Conservation (phyloP, 1,140 invertebrate species). For the Pentalonia nigronervosa region DNA sequence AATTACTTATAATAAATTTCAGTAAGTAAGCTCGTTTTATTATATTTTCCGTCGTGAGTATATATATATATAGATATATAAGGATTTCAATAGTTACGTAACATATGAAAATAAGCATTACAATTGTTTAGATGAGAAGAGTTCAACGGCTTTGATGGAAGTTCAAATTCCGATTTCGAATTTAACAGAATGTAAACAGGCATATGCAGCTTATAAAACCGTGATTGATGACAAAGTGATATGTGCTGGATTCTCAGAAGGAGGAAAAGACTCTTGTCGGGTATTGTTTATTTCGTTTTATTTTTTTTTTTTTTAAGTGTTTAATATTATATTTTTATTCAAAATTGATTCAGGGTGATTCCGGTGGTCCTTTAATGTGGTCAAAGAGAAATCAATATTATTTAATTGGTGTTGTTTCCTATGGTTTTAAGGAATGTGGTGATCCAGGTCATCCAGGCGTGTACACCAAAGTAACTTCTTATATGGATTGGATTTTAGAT, state of each 20-base stretch:
- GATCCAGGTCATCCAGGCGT: constrained; percentile 77
- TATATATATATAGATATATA: not conserved
- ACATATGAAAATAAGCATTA: not conserved
- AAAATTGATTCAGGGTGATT: constrained; percentile 34
- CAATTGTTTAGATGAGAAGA: not conserved
- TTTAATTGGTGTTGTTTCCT: constrained; percentile 77
- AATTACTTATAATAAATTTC: not conserved
- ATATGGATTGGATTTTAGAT: constrained; percentile 69
- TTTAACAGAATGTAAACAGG: constrained; percentile 67
- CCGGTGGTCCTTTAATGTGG: constrained; percentile 46
- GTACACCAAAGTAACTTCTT: constrained; percentile 76
- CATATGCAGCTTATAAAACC: constrained; percentile 65
- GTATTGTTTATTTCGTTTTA: not conserved
- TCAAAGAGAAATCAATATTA: constrained; percentile 62
- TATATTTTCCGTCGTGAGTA: too few species aligned
- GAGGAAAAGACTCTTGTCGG: constrained; percentile 68
- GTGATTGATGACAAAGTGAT: constrained; percentile 63
- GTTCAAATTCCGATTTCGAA: not conserved
- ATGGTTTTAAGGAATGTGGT: constrained; percentile 75
- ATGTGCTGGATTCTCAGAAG: constrained; percentile 72
- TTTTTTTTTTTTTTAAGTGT: not conserved
- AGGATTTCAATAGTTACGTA: not conserved
- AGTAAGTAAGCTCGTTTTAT: not conserved
- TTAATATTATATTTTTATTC: not conserved
- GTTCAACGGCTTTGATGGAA: not conserved